phyloP scores from a whole-genome alignment of 2,888 invertebrate species.

The Pedicia rivosa region DNA sequence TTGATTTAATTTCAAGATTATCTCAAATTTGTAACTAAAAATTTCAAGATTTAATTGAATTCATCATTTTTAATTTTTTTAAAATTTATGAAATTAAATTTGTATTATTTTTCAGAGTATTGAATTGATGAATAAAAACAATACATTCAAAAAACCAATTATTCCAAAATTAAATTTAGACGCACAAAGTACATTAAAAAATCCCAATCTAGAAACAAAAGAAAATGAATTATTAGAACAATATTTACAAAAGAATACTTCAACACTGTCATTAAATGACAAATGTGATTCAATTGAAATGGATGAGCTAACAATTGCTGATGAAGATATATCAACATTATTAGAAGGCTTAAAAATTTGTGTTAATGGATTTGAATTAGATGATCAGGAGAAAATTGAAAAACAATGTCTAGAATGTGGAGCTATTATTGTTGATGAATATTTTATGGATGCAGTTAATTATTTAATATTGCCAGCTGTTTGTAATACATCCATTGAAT shows the following conservation, averaged over 20 bases:
- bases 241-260: conserved; percentile 22
- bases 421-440: conserved; percentile 35
- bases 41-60: too few relatives aligned
- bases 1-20: too few relatives aligned
- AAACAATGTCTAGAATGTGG: conserved; percentile 37
- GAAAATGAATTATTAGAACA: conserved; percentile 20
- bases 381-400: conserved; percentile 27
- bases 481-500: too few relatives aligned
- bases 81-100: too few relatives aligned
- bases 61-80: too few relatives aligned
- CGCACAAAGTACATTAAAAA: neutral
- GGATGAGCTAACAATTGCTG: neutral
- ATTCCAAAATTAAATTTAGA: conserved; percentile 18
- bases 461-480: conserved; percentile 47
- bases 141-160: conserved; percentile 26
- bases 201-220: conserved; percentile 12
- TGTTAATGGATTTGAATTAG: conserved; percentile 32
- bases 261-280: conserved; percentile 9
- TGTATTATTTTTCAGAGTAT: too few relatives aligned
- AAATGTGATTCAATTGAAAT: neutral
- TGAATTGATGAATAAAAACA: conserved; percentile 28
- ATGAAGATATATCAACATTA: neutral
- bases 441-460: conserved; percentile 40
- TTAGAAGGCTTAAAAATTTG: conserved; percentile 25
- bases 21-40: too few relatives aligned